A percentile compares a stretch with the other conserved stretches of the same genome.
phyloP scores from a whole-genome alignment of 2,113 vertebrate genomes.

The Mugil cephalus region DNA sequence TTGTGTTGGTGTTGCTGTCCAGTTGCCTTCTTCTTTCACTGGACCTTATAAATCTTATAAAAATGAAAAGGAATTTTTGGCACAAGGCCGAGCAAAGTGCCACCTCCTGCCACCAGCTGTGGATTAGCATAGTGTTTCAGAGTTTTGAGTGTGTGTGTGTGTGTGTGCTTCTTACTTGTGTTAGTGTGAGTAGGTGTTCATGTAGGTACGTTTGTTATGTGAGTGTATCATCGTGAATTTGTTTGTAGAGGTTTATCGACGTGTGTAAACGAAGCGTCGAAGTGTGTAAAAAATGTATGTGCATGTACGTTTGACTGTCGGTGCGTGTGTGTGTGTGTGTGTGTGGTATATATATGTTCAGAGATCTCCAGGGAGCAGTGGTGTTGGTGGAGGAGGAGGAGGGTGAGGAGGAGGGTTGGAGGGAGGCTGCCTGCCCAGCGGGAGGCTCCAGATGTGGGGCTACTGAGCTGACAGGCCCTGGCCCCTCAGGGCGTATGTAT shows the following conservation, averaged over 20 bases:
- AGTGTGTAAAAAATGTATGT: neutral
- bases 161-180: constrained; percentile 53
- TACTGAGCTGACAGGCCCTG: constrained; percentile 81
- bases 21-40: constrained; percentile 27
- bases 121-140: constrained; percentile 79
- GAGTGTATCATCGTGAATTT: constrained; percentile 1
- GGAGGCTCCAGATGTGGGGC: constrained; percentile 86
- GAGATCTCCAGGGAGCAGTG: constrained; percentile 65
- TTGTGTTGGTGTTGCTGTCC: constrained; percentile 45
- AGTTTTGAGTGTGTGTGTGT: constrained; percentile 64
- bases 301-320: neutral
- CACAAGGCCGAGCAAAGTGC: constrained; percentile 74
- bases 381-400: constrained; percentile 57
- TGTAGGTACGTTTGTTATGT: constrained; percentile 3
- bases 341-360: constrained; percentile 44
- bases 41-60: constrained; percentile 76
- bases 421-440: constrained; percentile 77
- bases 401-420: constrained; percentile 52
- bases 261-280: constrained; percentile 1
- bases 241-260: constrained; percentile 13
- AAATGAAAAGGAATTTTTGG: constrained; percentile 81
- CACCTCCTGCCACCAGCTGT: constrained; percentile 69
- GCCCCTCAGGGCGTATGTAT: constrained; percentile 81
- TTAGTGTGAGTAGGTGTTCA: constrained; percentile 38
- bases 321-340: constrained; percentile 26